Evolutionary conservation across 1,140 invertebrate species (phyloP), one percentile per base, ranked within the genome.

Genomic region (Orchesella cincta): DNA sequence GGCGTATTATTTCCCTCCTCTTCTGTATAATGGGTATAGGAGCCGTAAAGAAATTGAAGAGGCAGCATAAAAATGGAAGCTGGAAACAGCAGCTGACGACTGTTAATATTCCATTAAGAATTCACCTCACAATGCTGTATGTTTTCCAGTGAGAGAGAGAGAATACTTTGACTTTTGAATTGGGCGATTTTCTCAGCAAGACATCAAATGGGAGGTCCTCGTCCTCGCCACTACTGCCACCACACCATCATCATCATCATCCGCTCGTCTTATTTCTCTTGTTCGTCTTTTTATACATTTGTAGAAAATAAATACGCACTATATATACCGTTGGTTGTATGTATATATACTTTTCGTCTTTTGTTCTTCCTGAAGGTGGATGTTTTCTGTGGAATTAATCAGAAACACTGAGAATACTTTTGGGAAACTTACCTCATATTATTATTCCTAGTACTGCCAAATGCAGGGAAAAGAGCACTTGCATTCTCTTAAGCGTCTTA

Each of bases 31-130:
- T n/a, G n/a, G n/a, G n/a, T n/a, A n/a, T n/a, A n/a, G n/a, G n/a
- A n/a, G n/a, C n/a, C n/a, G n/a, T n/a, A n/a, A n/a, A n/a, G n/a
- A n/a, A n/a, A n/a, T n/a, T n/a, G n/a, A n/a, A n/a, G n/a, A n/a
- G n/a, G n/a, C n/a, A n/a, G n/a, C n/a, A n/a, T n/a, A n/a, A n/a
- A n/a, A n/a, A n/a, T n/a, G n/a, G n/a, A n/a, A n/a, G n/a, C n/a
- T n/a, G 23, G 31, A 5, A 67, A 67, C 28, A 33, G n/a, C 62
- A 33, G 62, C 52, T 57, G 62, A 67, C 62, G 62, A 67, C 62
- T 67, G 62, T 67, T 67, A 67, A 67, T 67, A 33, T 67, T 67
- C 62, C 62, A 67, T 67, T 67, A 67, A 18, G 62, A 67, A 67
- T 67, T 67, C 62, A 67, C 62, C 62, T 67, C 62, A 67, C 62